phyloP scores from a whole-genome alignment of 1,140 invertebrate species.

The Lithobius niger region DNA sequence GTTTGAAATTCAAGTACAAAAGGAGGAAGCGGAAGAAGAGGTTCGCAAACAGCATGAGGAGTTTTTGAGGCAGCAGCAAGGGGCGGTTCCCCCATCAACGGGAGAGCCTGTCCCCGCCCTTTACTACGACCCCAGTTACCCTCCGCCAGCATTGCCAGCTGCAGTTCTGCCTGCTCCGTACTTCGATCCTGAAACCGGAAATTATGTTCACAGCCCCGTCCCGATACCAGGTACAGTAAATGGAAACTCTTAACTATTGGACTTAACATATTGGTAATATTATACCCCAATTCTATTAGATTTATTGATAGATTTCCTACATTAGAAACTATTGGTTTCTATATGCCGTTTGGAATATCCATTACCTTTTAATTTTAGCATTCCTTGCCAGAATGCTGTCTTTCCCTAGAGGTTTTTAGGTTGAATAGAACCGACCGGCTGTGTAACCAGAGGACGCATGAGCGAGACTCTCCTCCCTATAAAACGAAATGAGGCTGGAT shows the following conservation, averaged over 20 bases:
- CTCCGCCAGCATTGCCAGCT: slow-evolving; percentile 10
- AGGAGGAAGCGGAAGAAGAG: slow-evolving; percentile 38
- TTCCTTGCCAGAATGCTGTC: too few relatives aligned
- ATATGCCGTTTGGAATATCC: too few relatives aligned
- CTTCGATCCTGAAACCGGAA: slow-evolving; percentile 42
- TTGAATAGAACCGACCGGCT: too few relatives aligned
- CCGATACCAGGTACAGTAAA: slow-evolving; percentile 1
- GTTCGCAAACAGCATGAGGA: slow-evolving; percentile 14
- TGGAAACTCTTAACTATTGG: background rate
- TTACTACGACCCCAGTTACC: slow-evolving; percentile 10
- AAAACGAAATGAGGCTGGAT: too few relatives aligned
- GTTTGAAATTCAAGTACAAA: slow-evolving; percentile 58
- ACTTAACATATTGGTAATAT: background rate
- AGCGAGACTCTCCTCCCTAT: too few relatives aligned
- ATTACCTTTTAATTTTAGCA: too few relatives aligned
- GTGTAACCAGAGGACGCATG: too few relatives aligned
- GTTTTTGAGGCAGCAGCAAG: slow-evolving; percentile 16
- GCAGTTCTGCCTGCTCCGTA: too few relatives aligned
- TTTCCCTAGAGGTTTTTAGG: too few relatives aligned
- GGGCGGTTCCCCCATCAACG: background rate
- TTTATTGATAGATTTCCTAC: too few relatives aligned
- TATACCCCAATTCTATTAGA: too few relatives aligned
- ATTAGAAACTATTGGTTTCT: too few relatives aligned
- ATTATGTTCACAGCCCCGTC: background rate
- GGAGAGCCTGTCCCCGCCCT: slow-evolving; percentile 12